Percentiles rank a stretch among this genome's conserved stretches.
phyloP scores from a whole-genome alignment of 2,888 invertebrate genomes.

The Fragum sueziense region DNA sequence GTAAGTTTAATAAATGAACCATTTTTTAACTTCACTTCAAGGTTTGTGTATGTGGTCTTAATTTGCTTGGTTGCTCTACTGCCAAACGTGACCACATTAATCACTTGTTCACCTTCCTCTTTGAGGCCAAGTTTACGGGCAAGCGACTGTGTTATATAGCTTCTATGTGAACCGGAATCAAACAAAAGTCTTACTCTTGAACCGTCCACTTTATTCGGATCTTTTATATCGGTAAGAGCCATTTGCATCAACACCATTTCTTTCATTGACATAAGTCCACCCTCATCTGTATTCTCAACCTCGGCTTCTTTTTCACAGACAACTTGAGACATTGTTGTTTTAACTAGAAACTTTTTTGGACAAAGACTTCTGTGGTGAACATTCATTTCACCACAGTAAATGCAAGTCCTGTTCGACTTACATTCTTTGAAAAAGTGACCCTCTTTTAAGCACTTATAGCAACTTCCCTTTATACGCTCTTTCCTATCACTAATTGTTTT shows the following conservation, averaged over 20 bases:
- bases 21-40: constrained; percentile 19
- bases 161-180: constrained; percentile 29
- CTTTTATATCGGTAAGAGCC: constrained; percentile 6
- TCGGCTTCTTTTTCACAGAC: background rate
- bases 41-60: constrained; percentile 9
- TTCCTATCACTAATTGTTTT: constrained; percentile 26
- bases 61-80: constrained; percentile 2
- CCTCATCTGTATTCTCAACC: background rate
- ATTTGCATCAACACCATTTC: constrained; percentile 40
- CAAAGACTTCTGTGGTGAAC: constrained; percentile 37
- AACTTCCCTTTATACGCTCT: constrained; percentile 20
- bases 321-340: background rate
- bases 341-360: constrained; percentile 12
- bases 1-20: constrained; percentile 3
- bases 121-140: constrained; percentile 11
- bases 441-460: constrained; percentile 25
- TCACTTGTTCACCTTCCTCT: constrained; percentile 17
- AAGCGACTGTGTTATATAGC: constrained; percentile 24
- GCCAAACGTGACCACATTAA: constrained; percentile 26
- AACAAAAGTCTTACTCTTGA: constrained; percentile 12
- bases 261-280: constrained; percentile 26
- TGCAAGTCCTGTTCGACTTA: constrained; percentile 14
- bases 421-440: constrained; percentile 20
- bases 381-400: constrained; percentile 28
- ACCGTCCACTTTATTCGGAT: background rate